Evolutionary conservation across 92 coral and sea anemone genomes (phyloP).

Genomic region (Galaxea fascicularis): DNA sequence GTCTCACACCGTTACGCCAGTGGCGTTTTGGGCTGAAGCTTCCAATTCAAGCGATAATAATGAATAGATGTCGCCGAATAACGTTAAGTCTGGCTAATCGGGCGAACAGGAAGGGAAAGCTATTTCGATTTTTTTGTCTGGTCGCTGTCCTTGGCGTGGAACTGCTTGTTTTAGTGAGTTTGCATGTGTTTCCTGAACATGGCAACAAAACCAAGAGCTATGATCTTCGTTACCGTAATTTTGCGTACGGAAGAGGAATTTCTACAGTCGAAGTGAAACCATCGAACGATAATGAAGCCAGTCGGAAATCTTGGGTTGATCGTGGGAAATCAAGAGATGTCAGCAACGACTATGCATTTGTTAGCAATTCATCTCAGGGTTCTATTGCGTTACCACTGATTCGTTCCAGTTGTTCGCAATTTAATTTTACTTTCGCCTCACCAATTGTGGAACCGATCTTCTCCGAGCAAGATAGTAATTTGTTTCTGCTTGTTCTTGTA

Average conservation of each 20-base stretch:
- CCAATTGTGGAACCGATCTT: slow-evolving; percentile 4
- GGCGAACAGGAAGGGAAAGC: neutral
- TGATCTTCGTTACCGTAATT: neutral
- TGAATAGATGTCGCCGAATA: neutral
- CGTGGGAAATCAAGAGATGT: neutral
- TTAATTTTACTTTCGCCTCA: slow-evolving; percentile 2
- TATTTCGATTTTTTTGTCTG: neutral
- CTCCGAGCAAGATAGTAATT: neutral
- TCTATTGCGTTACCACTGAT: neutral
- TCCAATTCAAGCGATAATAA: neutral
- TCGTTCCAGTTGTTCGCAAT: slow-evolving; percentile 8
- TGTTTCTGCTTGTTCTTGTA: slow-evolving; percentile 9
- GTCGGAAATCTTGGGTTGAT: neutral
- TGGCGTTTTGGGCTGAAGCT: too few relatives aligned
- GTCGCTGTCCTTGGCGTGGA: neutral
- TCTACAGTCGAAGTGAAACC: neutral
- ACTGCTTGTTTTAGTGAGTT: neutral
- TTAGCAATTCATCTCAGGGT: too few relatives aligned
- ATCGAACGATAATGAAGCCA: neutral
- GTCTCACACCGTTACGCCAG: too few relatives aligned
- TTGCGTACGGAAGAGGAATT: neutral
- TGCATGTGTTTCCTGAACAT: neutral
- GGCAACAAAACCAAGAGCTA: neutral
- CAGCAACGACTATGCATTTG: neutral
- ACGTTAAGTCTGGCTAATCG: neutral